Conservation (phyloP, 2,888 invertebrate genomes). For the Hoplodrina blanda region DNA sequence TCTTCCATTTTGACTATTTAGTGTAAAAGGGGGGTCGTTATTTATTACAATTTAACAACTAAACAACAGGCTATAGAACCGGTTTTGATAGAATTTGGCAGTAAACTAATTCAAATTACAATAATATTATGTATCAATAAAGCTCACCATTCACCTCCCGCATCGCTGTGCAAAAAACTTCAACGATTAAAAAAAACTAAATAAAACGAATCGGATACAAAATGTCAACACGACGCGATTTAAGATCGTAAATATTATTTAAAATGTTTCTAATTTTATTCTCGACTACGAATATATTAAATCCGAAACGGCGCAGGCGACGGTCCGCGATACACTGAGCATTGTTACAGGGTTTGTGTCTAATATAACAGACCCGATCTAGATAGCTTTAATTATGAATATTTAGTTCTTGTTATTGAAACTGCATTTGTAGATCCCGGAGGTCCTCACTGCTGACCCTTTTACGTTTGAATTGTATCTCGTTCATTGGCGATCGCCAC, state of each 20-base stretch:
- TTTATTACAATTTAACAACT: background rate
- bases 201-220: background rate
- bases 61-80: background rate
- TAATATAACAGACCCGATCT: conserved; percentile 54
- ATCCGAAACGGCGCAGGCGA: conserved; percentile 41
- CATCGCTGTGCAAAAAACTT: conserved; percentile 22
- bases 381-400: conserved; percentile 27
- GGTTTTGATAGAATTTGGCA: conserved; percentile 1
- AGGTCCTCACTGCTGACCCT: background rate
- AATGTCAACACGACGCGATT: background rate
- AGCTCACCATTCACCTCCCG: conserved; percentile 52
- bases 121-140: background rate
- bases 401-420: background rate
- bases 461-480: background rate
- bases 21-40: background rate
- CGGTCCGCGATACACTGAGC: conserved; percentile 49
- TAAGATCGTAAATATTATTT: conserved; percentile 20
- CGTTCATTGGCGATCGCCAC: no score
- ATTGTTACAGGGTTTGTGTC: conserved; percentile 49
- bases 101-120: background rate
- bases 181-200: background rate
- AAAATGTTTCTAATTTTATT: conserved; percentile 46
- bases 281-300: conserved; percentile 46
- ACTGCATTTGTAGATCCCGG: background rate
- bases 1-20: background rate